phyloP scores from a whole-genome alignment of 2,797 vertebrate species.

The Chelidonichthys spinosus region DNA sequence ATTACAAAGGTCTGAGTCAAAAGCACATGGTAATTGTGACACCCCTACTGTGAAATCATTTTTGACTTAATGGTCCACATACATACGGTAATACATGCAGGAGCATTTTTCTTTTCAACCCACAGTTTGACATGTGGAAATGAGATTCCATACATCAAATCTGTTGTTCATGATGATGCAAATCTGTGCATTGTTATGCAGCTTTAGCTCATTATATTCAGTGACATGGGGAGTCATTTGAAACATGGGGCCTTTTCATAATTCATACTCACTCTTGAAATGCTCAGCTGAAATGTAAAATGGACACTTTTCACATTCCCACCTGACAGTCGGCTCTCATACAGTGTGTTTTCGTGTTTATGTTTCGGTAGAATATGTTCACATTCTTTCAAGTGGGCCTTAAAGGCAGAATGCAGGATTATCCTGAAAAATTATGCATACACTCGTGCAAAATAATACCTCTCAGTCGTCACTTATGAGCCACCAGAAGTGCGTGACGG shows the following conservation, averaged over 20 bases:
- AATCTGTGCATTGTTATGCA: conserved; percentile 21
- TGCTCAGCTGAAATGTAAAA: conserved; percentile 46
- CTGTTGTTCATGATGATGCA: not conserved
- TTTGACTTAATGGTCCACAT: not conserved
- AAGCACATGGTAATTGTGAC: not conserved
- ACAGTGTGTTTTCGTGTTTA: conserved; percentile 21
- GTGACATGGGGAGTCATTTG: conserved; percentile 24
- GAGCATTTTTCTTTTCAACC: not conserved
- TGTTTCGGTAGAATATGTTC: conserved; percentile 18
- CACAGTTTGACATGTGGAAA: not conserved
- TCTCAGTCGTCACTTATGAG: not conserved
- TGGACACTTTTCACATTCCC: conserved; percentile 76
- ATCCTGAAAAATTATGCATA: not conserved
- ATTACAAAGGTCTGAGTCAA: not conserved
- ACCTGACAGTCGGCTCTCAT: conserved; percentile 46
- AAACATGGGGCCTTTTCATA: conserved; percentile 21
- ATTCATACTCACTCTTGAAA: conserved; percentile 27
- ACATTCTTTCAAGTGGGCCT: conserved; percentile 3
- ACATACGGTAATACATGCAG: not conserved
- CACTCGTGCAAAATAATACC: not conserved
- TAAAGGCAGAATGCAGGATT: not conserved
- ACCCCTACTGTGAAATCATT: conserved; percentile 19
- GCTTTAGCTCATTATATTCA: conserved; percentile 15
- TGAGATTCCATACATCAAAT: not conserved
- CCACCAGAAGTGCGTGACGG: not conserved